Conservation (phyloP, 2,888 invertebrate genomes). For the Dermolepida albohirtum region DNA sequence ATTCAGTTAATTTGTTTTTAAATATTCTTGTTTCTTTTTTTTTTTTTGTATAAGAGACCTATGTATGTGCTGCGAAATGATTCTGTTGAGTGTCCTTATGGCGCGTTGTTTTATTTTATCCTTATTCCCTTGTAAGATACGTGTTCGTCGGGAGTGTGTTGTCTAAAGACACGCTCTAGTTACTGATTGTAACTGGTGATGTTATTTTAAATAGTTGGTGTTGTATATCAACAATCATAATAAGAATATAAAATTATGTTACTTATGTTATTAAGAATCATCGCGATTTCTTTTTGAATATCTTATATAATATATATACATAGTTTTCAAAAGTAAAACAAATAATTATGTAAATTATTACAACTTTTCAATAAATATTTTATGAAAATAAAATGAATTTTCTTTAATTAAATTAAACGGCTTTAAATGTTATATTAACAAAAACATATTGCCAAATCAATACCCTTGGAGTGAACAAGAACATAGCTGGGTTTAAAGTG, state of each 20-base stretch:
- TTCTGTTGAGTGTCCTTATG: constrained; percentile 11
- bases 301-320: constrained; percentile 37
- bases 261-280: constrained; percentile 41
- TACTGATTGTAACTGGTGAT: constrained; percentile 7
- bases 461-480: too few species aligned
- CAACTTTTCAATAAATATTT: constrained; percentile 46
- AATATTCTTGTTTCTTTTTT: neutral
- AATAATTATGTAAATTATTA: constrained; percentile 43
- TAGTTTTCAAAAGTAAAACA: constrained; percentile 41
- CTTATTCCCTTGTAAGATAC: constrained; percentile 6
- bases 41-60: too few species aligned
- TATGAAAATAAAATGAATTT: constrained; percentile 23
- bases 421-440: too few species aligned
- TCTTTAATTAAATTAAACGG: too few species aligned
- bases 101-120: constrained; percentile 11
- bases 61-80: constrained; percentile 1
- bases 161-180: constrained; percentile 1
- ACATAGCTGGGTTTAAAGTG: too few species aligned
- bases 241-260: constrained; percentile 30
- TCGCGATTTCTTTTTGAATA: constrained; percentile 40
- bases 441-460: too few species aligned
- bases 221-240: constrained; percentile 20
- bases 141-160: neutral
- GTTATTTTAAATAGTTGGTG: constrained; percentile 31
- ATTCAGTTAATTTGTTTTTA: constrained; percentile 10